phyloP scores from a whole-genome alignment of 2,113 vertebrate species.

The Pituophis catenifer region DNA sequence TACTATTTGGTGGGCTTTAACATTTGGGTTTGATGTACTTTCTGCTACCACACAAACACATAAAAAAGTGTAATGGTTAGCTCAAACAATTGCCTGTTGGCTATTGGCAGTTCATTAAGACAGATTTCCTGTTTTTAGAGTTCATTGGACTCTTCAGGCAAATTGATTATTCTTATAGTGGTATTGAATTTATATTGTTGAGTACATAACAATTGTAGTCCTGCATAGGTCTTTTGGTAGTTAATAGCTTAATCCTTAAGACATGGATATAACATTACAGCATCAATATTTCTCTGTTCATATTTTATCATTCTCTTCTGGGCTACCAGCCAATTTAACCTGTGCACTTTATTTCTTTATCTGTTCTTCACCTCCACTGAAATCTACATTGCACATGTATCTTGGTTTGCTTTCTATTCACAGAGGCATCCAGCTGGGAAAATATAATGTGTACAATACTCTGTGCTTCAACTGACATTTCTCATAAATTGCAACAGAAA shows the following conservation, averaged over 20 bases:
- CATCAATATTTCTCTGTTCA: slow-evolving; percentile 33
- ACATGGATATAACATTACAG: neutral
- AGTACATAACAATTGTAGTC: neutral
- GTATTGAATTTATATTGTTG: neutral
- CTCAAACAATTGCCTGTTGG: neutral
- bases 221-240: neutral
- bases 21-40: neutral
- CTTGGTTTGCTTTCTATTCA: slow-evolving; percentile 77
- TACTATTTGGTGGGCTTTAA: neutral
- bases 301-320: slow-evolving; percentile 53
- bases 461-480: slow-evolving; percentile 78
- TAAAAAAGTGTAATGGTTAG: neutral
- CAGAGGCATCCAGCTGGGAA: slow-evolving; percentile 79
- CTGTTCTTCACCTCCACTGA: slow-evolving; percentile 54
- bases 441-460: slow-evolving; percentile 79
- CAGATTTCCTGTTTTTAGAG: neutral
- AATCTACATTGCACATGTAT: slow-evolving; percentile 63
- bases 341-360: slow-evolving; percentile 42
- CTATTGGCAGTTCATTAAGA: slow-evolving; percentile 4
- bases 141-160: neutral
- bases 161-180: neutral
- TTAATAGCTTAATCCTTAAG: neutral
- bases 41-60: neutral
- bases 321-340: slow-evolving; percentile 62
- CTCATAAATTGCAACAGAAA: slow-evolving; percentile 82